Base-by-base conservation (phyloP, 2,888 invertebrate species). In the Andrena flavipes region DNA sequence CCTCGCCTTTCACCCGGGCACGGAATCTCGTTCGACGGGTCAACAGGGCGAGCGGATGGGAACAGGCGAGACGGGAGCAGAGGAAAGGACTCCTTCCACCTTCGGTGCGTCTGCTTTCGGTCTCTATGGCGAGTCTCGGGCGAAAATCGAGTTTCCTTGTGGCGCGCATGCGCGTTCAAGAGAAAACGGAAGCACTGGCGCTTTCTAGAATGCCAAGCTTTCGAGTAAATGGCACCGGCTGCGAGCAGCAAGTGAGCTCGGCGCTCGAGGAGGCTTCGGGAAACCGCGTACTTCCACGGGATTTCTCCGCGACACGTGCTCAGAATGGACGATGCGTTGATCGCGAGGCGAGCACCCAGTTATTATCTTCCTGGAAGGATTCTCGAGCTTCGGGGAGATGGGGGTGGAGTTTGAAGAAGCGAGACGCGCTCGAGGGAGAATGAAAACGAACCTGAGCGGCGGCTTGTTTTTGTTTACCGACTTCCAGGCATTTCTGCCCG, bases 391-490 rank as follows among this genome's bases (percentile, higher is more conserved):
- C 2, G 7, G 1, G 7, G 48, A 30, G 10, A 26, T 2, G 20
- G 13, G 56, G 56, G 10, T 42, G 1, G 7, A 8, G 63, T 64
- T 26, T 1, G 69, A 29, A 33, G 42, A 23, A 35, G 23, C 42
- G 23, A 23, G 26, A 51, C 8, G 6, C 33, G 33, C 23, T 63
- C 6, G 30, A 10, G 23, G 10, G 20, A 29, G 35, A 51, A 76
- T 26, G 79, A 76, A 70, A 35, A 30, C 16, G n/a, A 30, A 70
- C 30, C n/a, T n/a, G 29, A 10, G n/a, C 60, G n/a, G 2, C n/a
- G 23, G 70, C 51, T 71, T 54, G 68, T 33, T 65, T 78, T 76
- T 77, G 71, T 77, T 77, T 77, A 26, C 51, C 70, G 20, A 33
- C 30, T 33, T 29, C 30, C n/a, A 10, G 16, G 30, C 29, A 3